Evolutionary conservation across 2,888 invertebrate species (phyloP), one percentile per base, ranked within the genome.

Genomic region (Scrobipalpa costella): DNA sequence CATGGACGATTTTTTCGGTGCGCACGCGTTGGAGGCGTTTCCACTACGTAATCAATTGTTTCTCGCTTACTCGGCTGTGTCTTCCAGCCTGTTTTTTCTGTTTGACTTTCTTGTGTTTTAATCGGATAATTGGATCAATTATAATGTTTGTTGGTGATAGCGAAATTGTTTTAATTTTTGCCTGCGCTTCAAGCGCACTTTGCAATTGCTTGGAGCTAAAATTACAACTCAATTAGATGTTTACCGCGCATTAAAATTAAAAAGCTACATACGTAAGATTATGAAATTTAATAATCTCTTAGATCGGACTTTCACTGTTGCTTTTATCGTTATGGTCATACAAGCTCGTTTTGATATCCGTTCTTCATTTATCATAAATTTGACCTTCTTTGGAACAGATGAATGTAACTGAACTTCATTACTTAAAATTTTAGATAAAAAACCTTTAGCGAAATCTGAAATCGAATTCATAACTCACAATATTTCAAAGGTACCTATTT

Each of bases 31-130:
- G 79, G 77, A 79, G 85, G 85, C 81, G 84, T 83, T 74, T 67
- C 79, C 73, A 63, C 77, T 72, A 80, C 80, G 82, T 87, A 88
- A 88, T 84, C 81, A 77, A 84, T 88, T 84, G 85, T 88, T 80
- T 81, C 75, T 77, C 71, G 74, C 73, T 77, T 78, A 76, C 79
- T 77, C 63, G 66, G 69, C 64, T 65, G 63, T 68, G 75, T 75
- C 73, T 70, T 64, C 66, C 67, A 75, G 71, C 68, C 73, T 67
- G 71, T 73, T 19, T 74, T 75, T 73, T 68, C 66, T 61, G 38
- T 52, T 50, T 65, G 67, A 34, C 13, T 67, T 69, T 52, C 50
- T 52, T 52, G 19, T 52, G 19, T 52, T 68, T 27, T 57, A 44
- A 59, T 60, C 60, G 50, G 61, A 59, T 49, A 59, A 63, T 69